These are phyloP conservation scores for Urechis unicinctus DNA, from an alignment of 2,888 invertebrate genomes.

Conservation along the genomic window DNA sequence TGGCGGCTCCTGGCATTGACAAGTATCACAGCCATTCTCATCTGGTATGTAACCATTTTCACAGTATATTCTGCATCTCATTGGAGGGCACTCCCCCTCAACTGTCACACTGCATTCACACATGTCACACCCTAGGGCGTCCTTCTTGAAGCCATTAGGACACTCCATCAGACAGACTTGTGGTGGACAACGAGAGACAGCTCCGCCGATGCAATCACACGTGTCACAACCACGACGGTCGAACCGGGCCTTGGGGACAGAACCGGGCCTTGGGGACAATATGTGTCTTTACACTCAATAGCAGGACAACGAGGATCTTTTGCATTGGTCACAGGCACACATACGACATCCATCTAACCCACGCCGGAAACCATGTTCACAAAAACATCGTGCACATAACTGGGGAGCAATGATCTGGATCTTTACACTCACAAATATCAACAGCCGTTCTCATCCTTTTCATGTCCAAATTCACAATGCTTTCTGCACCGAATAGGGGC, in stretches of 20 bases:
- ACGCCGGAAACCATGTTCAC: conserved; percentile 5
- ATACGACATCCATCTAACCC: conserved; percentile 2
- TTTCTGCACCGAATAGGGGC: background rate
- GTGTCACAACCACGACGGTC: conserved; percentile 6
- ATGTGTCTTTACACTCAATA: background rate
- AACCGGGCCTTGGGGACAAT: too few species aligned
- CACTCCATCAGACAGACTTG: conserved; percentile 3
- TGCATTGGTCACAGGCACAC: background rate
- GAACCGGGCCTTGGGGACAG: conserved; percentile 9
- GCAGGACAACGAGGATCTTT: background rate
- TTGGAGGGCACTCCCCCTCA: background rate
- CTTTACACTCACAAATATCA: conserved; percentile 6
- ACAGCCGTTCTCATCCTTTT: conserved; percentile 10
- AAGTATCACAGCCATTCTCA: conserved; percentile 5
- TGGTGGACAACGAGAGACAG: background rate
- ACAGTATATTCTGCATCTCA: background rate
- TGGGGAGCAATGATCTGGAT: too few species aligned
- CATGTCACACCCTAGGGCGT: conserved; percentile 4
- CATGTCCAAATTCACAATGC: background rate
- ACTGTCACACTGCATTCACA: conserved; percentile 7
- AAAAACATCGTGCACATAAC: background rate
- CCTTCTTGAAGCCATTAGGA: conserved; percentile 9
- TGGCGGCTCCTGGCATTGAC: conserved; percentile 1
- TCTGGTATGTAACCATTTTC: conserved; percentile 3
- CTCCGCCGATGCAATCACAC: conserved; percentile 2